Evolutionary conservation across 2,113 vertebrate species (phyloP).

Genomic region (Silurus meridionalis): DNA sequence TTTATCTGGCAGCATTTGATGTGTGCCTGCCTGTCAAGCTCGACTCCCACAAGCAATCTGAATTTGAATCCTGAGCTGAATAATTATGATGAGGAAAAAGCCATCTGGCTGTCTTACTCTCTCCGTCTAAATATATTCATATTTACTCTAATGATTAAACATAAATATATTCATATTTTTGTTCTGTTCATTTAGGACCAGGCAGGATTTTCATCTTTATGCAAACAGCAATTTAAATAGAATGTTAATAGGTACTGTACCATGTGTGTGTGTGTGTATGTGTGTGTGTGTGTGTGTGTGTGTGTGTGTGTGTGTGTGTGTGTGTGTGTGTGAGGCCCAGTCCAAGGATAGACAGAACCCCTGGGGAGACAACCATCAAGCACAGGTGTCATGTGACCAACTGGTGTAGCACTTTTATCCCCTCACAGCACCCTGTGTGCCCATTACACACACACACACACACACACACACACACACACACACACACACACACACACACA

Average conservation of each 20-base stretch:
- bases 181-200: conserved; percentile 24
- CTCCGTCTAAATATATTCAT: conserved; percentile 17
- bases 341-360: conserved; percentile 48
- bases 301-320: not conserved
- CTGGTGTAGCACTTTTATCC: conserved; percentile 55
- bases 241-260: not conserved
- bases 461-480: conserved; percentile 28
- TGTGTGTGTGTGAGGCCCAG: conserved; percentile 10
- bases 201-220: conserved; percentile 36
- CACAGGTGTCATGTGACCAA: conserved; percentile 56
- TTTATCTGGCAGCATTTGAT: conserved; percentile 52
- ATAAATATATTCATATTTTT: conserved; percentile 33
- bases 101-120: conserved; percentile 29
- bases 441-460: conserved; percentile 28
- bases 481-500: conserved; percentile 33
- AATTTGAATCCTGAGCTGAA: conserved; percentile 41
- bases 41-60: conserved; percentile 49
- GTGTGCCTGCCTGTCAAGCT: conserved; percentile 49
- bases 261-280: conserved; percentile 1
- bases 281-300: conserved; percentile 25
- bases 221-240: conserved; percentile 38
- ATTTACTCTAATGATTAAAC: conserved; percentile 19
- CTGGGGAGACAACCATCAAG: conserved; percentile 44
- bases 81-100: conserved; percentile 45
- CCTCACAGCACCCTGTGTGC: conserved; percentile 36